Evolutionary conservation across 2,113 vertebrate species (phyloP), one percentile per base, ranked within the genome.

Genomic region (Colaptes auratus): DNA sequence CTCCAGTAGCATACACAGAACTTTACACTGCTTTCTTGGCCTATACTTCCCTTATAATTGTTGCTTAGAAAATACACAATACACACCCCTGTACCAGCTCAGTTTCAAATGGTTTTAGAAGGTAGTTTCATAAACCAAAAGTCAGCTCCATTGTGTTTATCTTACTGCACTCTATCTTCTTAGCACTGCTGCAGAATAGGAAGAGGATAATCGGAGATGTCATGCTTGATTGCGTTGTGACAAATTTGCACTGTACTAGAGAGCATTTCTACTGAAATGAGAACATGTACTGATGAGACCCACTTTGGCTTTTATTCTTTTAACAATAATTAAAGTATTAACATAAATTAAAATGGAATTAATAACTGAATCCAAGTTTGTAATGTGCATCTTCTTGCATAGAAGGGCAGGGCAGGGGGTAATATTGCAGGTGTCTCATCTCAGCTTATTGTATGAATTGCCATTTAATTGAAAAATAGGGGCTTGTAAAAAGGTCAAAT

Each of bases 161-260:
- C 88, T 92, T 56, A 63, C 27, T 76, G 60, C 33, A 60, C 23
- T 18, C 23, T 35, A 3, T 60, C 63, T 76, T 75, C 15, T 33
- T 39, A 25, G 30, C 77, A 21, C 20, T 58, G 28, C 20, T 89
- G 48, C 63, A 70, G 33, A 86, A 59, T 8, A 71, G 66, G 31
- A 39, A 61, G 84, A 82, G 20, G 35, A 60, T 92, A 59, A 91
- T 81, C 76, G 86, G 82, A 94, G 86, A 83, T 79, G 64, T 44
- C 92, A 72, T 92, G 61, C 39, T 96, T 91, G 82, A 82, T 69
- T 91, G 27, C 25, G 44, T 50, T 74, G 69, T 94, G 71, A 88
- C 73, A 92, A 88, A 81, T 79, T 94, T 95, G 78, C 78, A 67
- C 64, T 84, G 25, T 65, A 44, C 73, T 89, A 53, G 83, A 67